Conservation (phyloP, 92 coral and sea anemone genomes). For the Bergia sp. region DNA sequence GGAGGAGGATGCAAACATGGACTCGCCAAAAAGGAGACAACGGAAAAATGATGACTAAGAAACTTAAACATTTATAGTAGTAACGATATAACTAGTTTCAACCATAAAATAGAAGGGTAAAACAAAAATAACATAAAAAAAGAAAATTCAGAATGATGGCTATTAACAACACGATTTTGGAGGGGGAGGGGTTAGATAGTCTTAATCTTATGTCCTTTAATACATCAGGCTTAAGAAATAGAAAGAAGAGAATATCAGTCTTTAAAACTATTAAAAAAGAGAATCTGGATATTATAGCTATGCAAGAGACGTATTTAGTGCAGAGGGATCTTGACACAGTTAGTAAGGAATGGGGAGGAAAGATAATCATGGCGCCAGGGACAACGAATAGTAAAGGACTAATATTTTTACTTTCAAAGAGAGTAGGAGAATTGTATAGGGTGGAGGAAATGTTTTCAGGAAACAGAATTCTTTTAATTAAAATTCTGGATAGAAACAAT, state of each 20-base stretch:
- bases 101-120: neutral
- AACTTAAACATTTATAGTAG: neutral
- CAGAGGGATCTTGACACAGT: conserved; percentile 19
- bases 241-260: conserved; percentile 17
- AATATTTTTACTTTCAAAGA: conserved; percentile 14
- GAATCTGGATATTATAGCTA: conserved; percentile 16
- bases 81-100: conserved; percentile 2
- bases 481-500: conserved; percentile 10
- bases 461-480: conserved; percentile 14
- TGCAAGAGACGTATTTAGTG: conserved; percentile 18
- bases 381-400: too few species aligned
- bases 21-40: neutral
- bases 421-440: conserved; percentile 14
- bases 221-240: conserved; percentile 11
- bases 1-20: neutral
- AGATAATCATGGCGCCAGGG: conserved; percentile 17
- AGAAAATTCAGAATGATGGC: conserved; percentile 3
- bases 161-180: neutral
- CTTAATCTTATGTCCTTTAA: conserved; percentile 15
- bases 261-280: conserved; percentile 9
- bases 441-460: conserved; percentile 11
- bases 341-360: conserved; percentile 19
- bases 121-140: neutral
- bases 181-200: conserved; percentile 14
- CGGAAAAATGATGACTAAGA: conserved; percentile 6